phyloP scores from a whole-genome alignment of 1,140 invertebrate species.

The Euwallacea fornicatus region DNA sequence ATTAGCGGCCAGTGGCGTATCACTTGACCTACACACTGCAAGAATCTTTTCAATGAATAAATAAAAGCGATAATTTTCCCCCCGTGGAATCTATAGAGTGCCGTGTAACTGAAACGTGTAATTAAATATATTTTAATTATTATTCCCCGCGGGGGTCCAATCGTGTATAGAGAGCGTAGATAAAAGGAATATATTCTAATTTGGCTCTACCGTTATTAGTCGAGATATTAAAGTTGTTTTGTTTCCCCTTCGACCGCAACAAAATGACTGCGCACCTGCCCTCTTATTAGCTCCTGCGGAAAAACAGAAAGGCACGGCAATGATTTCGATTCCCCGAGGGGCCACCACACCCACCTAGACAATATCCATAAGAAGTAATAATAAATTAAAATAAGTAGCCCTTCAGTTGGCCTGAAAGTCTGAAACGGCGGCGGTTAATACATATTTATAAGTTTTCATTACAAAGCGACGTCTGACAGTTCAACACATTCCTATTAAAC shows the following conservation, averaged over 20 bases:
- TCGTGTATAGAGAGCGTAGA: not conserved
- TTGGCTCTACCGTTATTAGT: conserved; percentile 3
- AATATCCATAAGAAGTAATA: conserved; percentile 10
- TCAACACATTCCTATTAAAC: conserved; percentile 38
- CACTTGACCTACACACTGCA: too few species aligned
- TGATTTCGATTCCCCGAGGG: not conserved
- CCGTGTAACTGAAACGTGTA: conserved; percentile 11
- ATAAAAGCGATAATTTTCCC: too few species aligned
- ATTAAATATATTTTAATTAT: conserved; percentile 20
- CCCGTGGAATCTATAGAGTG: too few species aligned
- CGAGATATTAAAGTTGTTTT: conserved; percentile 15
- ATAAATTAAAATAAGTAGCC: conserved; percentile 37
- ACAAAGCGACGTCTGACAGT: conserved; percentile 34
- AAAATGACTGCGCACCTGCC: conserved; percentile 3
- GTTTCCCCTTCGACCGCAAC: conserved; percentile 7
- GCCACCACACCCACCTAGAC: not conserved
- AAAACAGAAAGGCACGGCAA: conserved; percentile 4
- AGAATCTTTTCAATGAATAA: too few species aligned
- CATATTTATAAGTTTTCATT: conserved; percentile 38
- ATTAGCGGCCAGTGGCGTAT: too few species aligned
- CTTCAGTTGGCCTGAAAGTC: conserved; percentile 4
- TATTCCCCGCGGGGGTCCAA: not conserved
- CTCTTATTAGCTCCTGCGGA: conserved; percentile 4
- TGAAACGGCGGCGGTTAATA: conserved; percentile 21
- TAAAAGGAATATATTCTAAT: conserved; percentile 14